Evolutionary conservation across 2,797 vertebrate genomes (phyloP).

Genomic region (Coreius guichenoti): DNA sequence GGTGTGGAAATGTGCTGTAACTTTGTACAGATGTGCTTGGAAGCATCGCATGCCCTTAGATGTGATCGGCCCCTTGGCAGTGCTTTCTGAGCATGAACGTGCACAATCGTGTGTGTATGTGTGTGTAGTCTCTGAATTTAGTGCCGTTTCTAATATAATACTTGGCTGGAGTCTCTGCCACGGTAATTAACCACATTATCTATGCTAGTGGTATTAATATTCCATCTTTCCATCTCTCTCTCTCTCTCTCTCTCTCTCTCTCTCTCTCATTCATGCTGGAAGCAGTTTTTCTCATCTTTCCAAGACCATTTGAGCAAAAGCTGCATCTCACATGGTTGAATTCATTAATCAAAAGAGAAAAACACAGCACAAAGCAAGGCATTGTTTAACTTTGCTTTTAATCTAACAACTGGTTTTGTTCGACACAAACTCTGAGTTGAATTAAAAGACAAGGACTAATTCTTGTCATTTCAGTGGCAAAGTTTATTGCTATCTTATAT

Average conservation of each 20-base stretch:
- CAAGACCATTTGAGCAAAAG: constrained; percentile 44
- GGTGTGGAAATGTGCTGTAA: constrained; percentile 44
- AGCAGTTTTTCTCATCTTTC: constrained; percentile 30
- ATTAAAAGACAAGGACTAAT: neutral
- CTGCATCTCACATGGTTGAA: constrained; percentile 31
- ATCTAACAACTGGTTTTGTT: neutral
- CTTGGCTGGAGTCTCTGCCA: constrained; percentile 36
- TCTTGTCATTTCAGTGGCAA: neutral
- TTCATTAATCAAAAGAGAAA: constrained; percentile 40
- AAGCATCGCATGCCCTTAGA: constrained; percentile 27
- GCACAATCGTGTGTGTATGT: neutral
- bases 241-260: constrained; percentile 32
- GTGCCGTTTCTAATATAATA: constrained; percentile 33
- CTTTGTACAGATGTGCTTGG: constrained; percentile 48
- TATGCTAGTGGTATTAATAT: constrained; percentile 49
- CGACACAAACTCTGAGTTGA: neutral
- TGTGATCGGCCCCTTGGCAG: constrained; percentile 11
- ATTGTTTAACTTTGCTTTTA: constrained; percentile 16
- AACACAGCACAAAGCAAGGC: neutral
- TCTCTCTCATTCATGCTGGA: constrained; percentile 18
- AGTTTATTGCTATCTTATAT: neutral
- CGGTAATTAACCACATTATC: constrained; percentile 45
- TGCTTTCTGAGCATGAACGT: constrained; percentile 20
- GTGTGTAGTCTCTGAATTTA: constrained; percentile 23
- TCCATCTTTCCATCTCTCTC: constrained; percentile 39